Base-by-base conservation (phyloP, 2,797 vertebrate genomes). In the Sebastolobus altivelis region DNA sequence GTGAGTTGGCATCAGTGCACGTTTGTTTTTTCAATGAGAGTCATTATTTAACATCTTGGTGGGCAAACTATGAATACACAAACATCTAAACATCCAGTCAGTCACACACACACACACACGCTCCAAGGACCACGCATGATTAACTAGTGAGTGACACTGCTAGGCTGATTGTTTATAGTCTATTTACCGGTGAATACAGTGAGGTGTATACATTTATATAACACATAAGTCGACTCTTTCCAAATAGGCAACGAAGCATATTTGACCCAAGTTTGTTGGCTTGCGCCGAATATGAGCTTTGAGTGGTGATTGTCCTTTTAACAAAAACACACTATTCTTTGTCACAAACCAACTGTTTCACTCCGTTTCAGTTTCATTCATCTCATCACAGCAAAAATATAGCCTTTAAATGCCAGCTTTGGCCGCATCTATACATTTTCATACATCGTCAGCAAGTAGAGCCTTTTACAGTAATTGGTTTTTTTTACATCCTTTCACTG, bases 361-460 rank as follows among this genome's bases (percentile, higher is more conserved):
- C 80, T 85, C 69, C 59, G 61, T 27, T 85, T 86, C 87, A 37
- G 58, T 59, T 49, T 72, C 87, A 89, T 68, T 87, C 83, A 65
- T 67, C 65, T 77, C 31, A 72, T 73, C 43, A 77, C 71, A 83
- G 79, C 77, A 89, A 88, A 94, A 95, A 93, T 92, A 95, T 86
- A 92, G 71, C 83, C 79, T 85, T 65, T 63, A 72, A 74, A 60
- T 56, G 74, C 77, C 80, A 69, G 40, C 56, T 77, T 70, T 78
- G 77, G 65, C 79, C 78, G 63, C 73, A 86, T 89, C 86, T 92
- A 75, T 93, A 93, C 92, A 94, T 87, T 84, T 91, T 91, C 84
- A 82, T 86, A 89, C 89, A 92, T 62, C 43, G 65, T 68, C 59
- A 52, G 54, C 81, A 90, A 79, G 72, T 73, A 61, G 20, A 86